Evolutionary conservation across 2,888 invertebrate species (phyloP).

Genomic region (Oxytorus armatus): DNA sequence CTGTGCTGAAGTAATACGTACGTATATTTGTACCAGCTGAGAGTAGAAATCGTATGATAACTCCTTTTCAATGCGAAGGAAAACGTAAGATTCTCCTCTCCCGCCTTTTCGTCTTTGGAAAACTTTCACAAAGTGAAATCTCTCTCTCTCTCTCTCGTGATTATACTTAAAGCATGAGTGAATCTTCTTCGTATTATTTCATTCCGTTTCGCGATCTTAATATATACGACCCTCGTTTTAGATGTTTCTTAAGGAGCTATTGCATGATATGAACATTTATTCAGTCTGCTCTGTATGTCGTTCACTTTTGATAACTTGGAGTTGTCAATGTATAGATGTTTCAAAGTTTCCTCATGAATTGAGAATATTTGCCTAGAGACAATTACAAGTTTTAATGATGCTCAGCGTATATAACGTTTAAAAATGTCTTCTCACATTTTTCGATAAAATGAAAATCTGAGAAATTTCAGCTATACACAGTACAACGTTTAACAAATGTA

Average conservation of each 20-base stretch:
- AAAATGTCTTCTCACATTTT: too few relatives aligned
- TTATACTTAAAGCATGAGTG: conserved; percentile 57
- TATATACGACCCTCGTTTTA: conserved; percentile 11
- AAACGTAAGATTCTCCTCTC: conserved; percentile 41
- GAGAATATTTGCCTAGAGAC: background rate
- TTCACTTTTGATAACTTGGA: too few relatives aligned
- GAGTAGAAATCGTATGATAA: conserved; percentile 43
- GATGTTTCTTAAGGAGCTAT: conserved; percentile 3
- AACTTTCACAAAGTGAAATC: conserved; percentile 46
- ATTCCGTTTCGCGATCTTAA: background rate
- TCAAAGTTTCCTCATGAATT: background rate
- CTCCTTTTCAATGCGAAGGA: conserved; percentile 34
- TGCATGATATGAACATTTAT: conserved; percentile 32
- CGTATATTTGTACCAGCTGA: conserved; percentile 2
- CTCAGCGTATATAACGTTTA: too few relatives aligned
- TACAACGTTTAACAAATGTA: too few relatives aligned
- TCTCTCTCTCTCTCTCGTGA: conserved; percentile 36
- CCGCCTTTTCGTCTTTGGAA: conserved; percentile 5
- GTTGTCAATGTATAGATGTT: too few relatives aligned
- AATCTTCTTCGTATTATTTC: conserved; percentile 43
- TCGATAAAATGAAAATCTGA: too few relatives aligned
- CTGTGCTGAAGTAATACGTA: conserved; percentile 17
- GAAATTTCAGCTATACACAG: too few relatives aligned
- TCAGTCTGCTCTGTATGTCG: background rate
- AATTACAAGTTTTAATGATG: too few relatives aligned